Conservation (phyloP, 2,797 vertebrate species). For the Micrastur ruficollis region DNA sequence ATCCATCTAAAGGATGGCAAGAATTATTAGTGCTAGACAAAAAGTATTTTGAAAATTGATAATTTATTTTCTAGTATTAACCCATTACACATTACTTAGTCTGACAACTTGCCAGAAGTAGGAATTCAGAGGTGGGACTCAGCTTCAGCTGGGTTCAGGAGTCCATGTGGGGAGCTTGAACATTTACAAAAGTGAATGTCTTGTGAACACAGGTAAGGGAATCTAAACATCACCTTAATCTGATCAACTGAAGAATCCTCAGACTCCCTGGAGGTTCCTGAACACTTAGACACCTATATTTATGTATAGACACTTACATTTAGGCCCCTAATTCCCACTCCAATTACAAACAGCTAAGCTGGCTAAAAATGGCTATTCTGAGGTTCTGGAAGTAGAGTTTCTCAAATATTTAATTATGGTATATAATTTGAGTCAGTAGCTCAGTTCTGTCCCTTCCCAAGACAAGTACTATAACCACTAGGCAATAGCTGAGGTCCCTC, state of each 20-base stretch:
- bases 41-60: neutral
- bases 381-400: neutral
- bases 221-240: neutral
- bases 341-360: neutral
- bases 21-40: neutral
- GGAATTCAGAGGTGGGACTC: neutral
- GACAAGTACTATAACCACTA: neutral
- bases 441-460: neutral
- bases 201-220: neutral
- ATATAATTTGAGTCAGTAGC: neutral
- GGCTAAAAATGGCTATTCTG: neutral
- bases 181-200: neutral
- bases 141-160: neutral
- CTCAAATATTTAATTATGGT: neutral
- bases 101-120: neutral
- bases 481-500: neutral
- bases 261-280: neutral
- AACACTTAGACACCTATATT: neutral
- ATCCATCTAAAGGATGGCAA: neutral
- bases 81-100: neutral
- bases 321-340: neutral
- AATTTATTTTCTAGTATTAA: neutral
- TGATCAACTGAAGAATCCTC: neutral
- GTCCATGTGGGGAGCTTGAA: neutral
- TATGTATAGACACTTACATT: neutral